phyloP scores from a whole-genome alignment of 2,797 vertebrate species.

The Sebastes goodei region DNA sequence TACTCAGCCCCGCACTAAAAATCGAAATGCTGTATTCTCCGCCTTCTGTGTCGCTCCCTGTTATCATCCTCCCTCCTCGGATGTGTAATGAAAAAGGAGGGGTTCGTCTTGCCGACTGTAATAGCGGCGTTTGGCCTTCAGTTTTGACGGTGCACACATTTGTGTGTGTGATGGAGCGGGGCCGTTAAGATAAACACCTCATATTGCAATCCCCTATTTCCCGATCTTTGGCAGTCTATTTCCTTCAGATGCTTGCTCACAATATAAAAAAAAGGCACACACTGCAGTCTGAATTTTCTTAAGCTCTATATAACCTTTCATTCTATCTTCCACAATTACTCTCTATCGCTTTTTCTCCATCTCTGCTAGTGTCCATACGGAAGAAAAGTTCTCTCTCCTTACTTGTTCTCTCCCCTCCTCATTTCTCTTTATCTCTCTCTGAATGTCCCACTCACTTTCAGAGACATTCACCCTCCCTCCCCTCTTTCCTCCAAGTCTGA shows the following conservation, averaged over 20 bases:
- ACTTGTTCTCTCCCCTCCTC: background rate
- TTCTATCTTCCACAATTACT: conserved; percentile 23
- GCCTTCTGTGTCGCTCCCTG: conserved; percentile 24
- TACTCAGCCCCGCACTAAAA: conserved; percentile 28
- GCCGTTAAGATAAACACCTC: conserved; percentile 49
- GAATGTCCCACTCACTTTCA: conserved; percentile 3
- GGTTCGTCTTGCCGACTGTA: conserved; percentile 62
- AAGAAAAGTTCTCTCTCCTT: background rate
- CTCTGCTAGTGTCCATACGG: background rate
- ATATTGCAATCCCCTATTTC: conserved; percentile 38
- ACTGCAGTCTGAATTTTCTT: conserved; percentile 16
- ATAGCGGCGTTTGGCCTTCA: conserved; percentile 58
- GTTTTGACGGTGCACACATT: conserved; percentile 9
- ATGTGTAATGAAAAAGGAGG: conserved; percentile 59
- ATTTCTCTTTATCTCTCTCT: conserved; percentile 15
- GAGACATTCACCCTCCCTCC: background rate
- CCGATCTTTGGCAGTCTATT: conserved; percentile 46
- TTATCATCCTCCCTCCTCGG: conserved; percentile 40
- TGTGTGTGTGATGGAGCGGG: conserved; percentile 19
- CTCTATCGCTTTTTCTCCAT: conserved; percentile 16
- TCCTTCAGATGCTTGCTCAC: conserved; percentile 29
- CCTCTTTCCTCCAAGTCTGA: background rate
- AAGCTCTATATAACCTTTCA: conserved; percentile 27
- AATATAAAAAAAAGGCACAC: background rate
- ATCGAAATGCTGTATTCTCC: conserved; percentile 37